A percentile compares a stretch with the other conserved stretches of the same genome.
Conservation (phyloP, 1,140 invertebrate genomes). For the Proctacanthus coquilletti region DNA sequence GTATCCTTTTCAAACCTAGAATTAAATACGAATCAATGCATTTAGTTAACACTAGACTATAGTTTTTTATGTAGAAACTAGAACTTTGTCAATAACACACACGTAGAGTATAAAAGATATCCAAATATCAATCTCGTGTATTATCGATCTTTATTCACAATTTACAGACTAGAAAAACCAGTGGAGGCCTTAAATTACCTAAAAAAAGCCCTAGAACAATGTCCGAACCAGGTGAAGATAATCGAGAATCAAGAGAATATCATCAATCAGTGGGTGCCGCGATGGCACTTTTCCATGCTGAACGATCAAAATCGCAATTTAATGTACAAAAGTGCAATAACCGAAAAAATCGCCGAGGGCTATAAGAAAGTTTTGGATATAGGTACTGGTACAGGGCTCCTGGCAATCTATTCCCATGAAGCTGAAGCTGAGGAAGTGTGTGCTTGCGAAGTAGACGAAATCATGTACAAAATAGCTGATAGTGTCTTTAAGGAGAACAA, state of each 20-base stretch:
- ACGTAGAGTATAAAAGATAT: no score
- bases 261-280: constrained; percentile 37
- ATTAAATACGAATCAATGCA: no score
- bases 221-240: constrained; percentile 22
- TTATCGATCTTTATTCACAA: no score
- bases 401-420: constrained; percentile 44
- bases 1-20: no score
- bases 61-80: no score
- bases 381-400: constrained; percentile 55
- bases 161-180: constrained; percentile 9
- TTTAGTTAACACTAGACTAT: no score
- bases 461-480: constrained; percentile 42
- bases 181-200: constrained; percentile 1
- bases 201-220: not conserved
- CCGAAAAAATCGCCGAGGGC: constrained; percentile 31
- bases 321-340: constrained; percentile 46
- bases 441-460: constrained; percentile 48
- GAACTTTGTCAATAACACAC: no score
- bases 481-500: constrained; percentile 38
- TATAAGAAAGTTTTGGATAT: constrained; percentile 50
- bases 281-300: constrained; percentile 72
- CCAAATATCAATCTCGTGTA: no score
- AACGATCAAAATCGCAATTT: constrained; percentile 55
- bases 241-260: constrained; percentile 31
- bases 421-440: constrained; percentile 38